Evolutionary conservation across 2,797 vertebrate species (phyloP).

Genomic region (Sebastes hubbsi): DNA sequence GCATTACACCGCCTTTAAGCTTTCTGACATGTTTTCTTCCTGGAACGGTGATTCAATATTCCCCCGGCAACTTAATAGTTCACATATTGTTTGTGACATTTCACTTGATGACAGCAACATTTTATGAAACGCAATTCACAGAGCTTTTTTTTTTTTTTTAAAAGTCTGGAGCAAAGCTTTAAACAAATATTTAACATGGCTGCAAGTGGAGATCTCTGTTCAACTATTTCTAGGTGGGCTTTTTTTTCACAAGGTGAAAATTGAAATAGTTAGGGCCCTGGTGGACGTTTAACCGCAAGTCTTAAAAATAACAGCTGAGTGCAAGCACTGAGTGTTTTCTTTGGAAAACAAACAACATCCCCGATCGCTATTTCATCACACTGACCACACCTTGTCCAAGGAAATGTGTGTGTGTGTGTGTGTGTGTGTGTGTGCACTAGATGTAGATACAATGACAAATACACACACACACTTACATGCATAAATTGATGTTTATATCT

Average conservation of each 20-base stretch:
- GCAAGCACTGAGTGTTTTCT: constrained; percentile 70
- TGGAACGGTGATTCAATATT: constrained; percentile 39
- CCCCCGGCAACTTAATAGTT: constrained; percentile 30
- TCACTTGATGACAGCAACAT: constrained; percentile 34
- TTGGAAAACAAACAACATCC: constrained; percentile 79
- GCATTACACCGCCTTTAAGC: constrained; percentile 15
- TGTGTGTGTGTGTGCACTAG: constrained; percentile 3
- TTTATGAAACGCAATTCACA: constrained; percentile 44
- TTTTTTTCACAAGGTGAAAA: constrained; percentile 69
- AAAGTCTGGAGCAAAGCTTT: constrained; percentile 50
- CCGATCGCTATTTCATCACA: constrained; percentile 63
- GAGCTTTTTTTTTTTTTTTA: constrained; percentile 12
- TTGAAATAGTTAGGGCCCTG: constrained; percentile 63
- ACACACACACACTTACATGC: constrained; percentile 1
- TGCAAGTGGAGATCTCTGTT: constrained; percentile 40
- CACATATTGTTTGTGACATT: constrained; percentile 50
- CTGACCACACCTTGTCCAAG: constrained; percentile 53
- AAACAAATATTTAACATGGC: constrained; percentile 76
- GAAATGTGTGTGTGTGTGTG: constrained; percentile 22
- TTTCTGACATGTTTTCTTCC: constrained; percentile 40
- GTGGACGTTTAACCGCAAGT: constrained; percentile 65
- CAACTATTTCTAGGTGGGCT: constrained; percentile 69
- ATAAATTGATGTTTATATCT: constrained; percentile 15
- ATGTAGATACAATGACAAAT: constrained; percentile 18
- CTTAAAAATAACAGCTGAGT: constrained; percentile 77